These are phyloP conservation scores for Sebastiscus tertius DNA, from an alignment of 2,797 vertebrate species.

Conservation along the genomic window DNA sequence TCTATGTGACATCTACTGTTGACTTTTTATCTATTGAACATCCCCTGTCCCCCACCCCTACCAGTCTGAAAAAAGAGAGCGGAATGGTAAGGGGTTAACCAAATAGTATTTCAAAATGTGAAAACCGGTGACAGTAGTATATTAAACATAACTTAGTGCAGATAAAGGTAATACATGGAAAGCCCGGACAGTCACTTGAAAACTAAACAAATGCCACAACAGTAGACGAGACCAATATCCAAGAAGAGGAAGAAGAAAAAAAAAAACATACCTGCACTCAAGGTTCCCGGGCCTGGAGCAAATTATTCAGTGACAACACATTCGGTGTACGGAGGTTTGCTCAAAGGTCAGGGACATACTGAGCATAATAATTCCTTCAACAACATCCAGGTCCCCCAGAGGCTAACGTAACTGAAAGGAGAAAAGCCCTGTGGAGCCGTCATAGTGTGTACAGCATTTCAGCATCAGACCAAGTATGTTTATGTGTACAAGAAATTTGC, in stretches of 20 bases:
- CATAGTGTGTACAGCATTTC: not conserved
- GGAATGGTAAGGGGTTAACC: too few species aligned
- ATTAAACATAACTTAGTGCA: not conserved
- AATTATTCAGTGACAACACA: slow-evolving; percentile 42
- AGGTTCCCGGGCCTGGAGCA: slow-evolving; percentile 11
- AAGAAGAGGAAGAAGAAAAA: not conserved
- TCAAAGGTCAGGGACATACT: slow-evolving; percentile 33
- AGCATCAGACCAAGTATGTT: not conserved
- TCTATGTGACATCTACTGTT: too few species aligned
- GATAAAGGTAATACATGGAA: not conserved
- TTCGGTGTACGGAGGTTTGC: slow-evolving; percentile 3
- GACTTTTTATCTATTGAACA: too few species aligned
- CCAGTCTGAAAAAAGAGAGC: too few species aligned
- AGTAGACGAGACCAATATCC: not conserved
- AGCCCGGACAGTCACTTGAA: not conserved
- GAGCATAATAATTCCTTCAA: slow-evolving; percentile 20
- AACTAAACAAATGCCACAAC: not conserved
- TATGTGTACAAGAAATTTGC: not conserved
- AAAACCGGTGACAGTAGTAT: not conserved
- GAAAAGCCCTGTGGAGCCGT: not conserved
- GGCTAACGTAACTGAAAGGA: not conserved
- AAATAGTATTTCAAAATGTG: not conserved
- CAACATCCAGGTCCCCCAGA: not conserved
- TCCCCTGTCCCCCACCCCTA: too few species aligned
- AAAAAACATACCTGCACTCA: not conserved